A percentile compares a stretch with the other conserved stretches of the same genome.
Conservation (phyloP, 1,140 invertebrate species). For the Triops longicaudatus region DNA sequence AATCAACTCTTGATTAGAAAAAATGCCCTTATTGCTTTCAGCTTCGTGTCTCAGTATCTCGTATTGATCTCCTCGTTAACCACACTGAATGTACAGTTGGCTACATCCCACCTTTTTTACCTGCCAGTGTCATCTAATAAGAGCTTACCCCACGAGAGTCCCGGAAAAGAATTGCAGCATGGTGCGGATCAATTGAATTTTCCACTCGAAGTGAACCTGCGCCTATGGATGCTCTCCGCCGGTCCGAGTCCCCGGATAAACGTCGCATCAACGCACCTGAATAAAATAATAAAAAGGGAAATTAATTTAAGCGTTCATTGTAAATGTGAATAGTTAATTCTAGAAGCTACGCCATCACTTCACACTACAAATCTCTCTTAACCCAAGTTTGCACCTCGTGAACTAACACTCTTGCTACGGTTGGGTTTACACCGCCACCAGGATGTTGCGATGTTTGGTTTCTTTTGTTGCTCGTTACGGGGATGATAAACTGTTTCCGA, state of each 20-base stretch:
- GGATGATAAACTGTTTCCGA: not conserved
- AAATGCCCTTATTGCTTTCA: too few relatives aligned
- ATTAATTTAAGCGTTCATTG: not conserved
- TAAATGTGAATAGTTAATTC: too few relatives aligned
- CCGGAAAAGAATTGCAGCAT: slow-evolving; percentile 77
- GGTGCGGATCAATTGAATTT: slow-evolving; percentile 61
- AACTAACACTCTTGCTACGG: not conserved
- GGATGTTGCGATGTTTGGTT: not conserved
- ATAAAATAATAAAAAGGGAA: slow-evolving; percentile 19
- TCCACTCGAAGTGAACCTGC: slow-evolving; percentile 42
- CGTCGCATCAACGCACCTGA: slow-evolving; percentile 44
- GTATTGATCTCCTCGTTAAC: too few relatives aligned
- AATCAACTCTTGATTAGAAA: not conserved
- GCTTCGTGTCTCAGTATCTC: too few relatives aligned
- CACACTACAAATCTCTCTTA: not conserved
- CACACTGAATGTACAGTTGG: too few relatives aligned
- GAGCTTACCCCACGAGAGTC: slow-evolving; percentile 76
- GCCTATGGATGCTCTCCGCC: slow-evolving; percentile 61
- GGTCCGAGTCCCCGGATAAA: slow-evolving; percentile 60
- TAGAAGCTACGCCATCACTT: not conserved
- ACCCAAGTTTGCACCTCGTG: not conserved
- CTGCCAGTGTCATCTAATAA: not conserved
- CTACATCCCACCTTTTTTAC: too few relatives aligned
- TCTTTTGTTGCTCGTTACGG: not conserved
- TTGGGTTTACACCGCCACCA: not conserved